Evolutionary conservation across 1,140 invertebrate species (phyloP).

Genomic region (Trichoplusia ni): DNA sequence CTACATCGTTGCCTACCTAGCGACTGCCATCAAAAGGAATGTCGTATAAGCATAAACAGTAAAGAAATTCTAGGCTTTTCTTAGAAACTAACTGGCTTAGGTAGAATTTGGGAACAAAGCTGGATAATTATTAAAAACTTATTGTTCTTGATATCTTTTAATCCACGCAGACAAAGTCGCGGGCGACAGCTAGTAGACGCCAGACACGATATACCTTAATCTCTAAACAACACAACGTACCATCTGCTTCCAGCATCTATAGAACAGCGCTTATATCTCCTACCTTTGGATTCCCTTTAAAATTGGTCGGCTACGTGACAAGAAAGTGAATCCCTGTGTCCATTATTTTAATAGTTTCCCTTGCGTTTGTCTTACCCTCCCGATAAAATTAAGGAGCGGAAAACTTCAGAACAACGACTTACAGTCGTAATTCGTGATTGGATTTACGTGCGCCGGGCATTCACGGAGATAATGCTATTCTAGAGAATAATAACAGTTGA

Average conservation of each 20-base stretch:
- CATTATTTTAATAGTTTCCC: conserved; percentile 42
- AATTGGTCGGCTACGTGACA: conserved; percentile 41
- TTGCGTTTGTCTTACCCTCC: conserved; percentile 23
- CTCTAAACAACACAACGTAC: conserved; percentile 3
- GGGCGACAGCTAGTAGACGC: too few species aligned
- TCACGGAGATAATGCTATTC: too few species aligned
- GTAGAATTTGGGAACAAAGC: too few species aligned
- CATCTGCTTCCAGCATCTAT: conserved; percentile 38
- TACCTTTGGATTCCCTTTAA: conserved; percentile 38
- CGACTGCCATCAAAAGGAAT: too few species aligned
- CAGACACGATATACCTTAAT: neutral
- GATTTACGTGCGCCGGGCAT: neutral
- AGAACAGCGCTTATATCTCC: conserved; percentile 26
- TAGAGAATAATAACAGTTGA: too few species aligned
- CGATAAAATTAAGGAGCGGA: conserved; percentile 11
- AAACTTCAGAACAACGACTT: neutral
- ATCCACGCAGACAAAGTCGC: conserved; percentile 5
- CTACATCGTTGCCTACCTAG: too few species aligned
- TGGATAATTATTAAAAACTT: too few species aligned
- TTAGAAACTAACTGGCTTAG: too few species aligned
- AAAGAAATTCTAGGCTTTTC: too few species aligned
- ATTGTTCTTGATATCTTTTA: too few species aligned
- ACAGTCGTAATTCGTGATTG: neutral
- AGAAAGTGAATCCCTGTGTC: conserved; percentile 31
- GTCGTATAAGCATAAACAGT: too few species aligned